phyloP scores from a whole-genome alignment of 1,140 invertebrate species.

The Onthophagus taurus region DNA sequence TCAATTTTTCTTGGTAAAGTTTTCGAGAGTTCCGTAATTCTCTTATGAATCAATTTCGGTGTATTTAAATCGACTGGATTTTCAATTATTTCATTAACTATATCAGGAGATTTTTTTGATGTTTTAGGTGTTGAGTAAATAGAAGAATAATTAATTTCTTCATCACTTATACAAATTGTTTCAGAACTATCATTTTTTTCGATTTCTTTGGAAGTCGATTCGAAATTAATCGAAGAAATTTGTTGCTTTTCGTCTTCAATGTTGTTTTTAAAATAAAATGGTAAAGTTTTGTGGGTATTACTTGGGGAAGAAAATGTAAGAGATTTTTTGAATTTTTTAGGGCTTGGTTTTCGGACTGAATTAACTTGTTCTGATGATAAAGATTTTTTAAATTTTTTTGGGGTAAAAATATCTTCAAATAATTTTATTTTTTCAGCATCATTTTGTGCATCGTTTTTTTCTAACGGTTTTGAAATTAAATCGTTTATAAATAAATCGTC shows the following conservation, averaged over 20 bases:
- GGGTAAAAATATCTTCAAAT: too few relatives aligned
- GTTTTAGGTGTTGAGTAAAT: constrained; percentile 8
- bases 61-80: not conserved
- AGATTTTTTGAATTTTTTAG: not conserved
- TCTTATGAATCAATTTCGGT: not conserved
- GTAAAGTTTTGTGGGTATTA: not conserved
- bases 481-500: too few relatives aligned
- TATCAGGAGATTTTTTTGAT: not conserved
- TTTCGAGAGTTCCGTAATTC: constrained; percentile 6
- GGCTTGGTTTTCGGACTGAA: not conserved
- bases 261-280: not conserved
- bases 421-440: too few relatives aligned
- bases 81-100: not conserved
- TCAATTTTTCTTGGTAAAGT: not conserved
- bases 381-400: too few relatives aligned
- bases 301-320: not conserved
- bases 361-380: too few relatives aligned
- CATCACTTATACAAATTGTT: constrained; percentile 23
- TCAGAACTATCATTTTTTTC: not conserved
- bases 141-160: constrained; percentile 32
- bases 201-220: not conserved
- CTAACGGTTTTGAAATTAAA: too few relatives aligned
- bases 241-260: too few relatives aligned
- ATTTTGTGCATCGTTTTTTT: too few relatives aligned
- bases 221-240: too few relatives aligned